Evolutionary conservation across 2,113 vertebrate species (phyloP).

Genomic region (Rafetus swinhoei): DNA sequence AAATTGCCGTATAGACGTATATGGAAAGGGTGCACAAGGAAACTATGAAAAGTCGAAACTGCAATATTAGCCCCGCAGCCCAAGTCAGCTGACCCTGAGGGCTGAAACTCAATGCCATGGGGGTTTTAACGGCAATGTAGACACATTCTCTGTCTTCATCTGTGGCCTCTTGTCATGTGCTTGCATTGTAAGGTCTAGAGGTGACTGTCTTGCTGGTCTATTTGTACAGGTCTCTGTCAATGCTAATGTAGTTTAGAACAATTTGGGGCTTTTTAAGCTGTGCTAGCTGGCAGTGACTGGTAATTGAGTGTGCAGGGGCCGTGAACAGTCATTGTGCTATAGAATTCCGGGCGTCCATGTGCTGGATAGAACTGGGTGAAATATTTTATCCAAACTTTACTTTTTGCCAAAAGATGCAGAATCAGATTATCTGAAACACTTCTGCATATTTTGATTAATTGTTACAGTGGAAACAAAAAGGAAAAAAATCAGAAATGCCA

Average conservation of each 20-base stretch:
- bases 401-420: neutral
- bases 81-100: neutral
- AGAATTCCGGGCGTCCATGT: neutral
- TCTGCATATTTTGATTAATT: neutral
- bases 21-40: neutral
- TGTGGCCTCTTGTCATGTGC: neutral
- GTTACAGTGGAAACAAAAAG: too few relatives aligned
- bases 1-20: neutral
- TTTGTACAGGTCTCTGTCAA: neutral
- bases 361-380: neutral
- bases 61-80: neutral
- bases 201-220: neutral
- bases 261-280: neutral
- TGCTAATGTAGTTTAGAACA: rapidly evolving
- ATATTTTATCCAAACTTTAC: neutral
- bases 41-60: neutral
- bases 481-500: neutral
- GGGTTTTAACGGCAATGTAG: neutral
- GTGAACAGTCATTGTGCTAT: neutral
- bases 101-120: neutral
- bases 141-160: neutral
- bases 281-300: rapidly evolving
- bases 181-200: neutral
- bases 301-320: neutral
- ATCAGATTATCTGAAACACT: neutral